Evolutionary conservation across 2,888 invertebrate genomes (phyloP).

Genomic region (Azorinus chamasolen): DNA sequence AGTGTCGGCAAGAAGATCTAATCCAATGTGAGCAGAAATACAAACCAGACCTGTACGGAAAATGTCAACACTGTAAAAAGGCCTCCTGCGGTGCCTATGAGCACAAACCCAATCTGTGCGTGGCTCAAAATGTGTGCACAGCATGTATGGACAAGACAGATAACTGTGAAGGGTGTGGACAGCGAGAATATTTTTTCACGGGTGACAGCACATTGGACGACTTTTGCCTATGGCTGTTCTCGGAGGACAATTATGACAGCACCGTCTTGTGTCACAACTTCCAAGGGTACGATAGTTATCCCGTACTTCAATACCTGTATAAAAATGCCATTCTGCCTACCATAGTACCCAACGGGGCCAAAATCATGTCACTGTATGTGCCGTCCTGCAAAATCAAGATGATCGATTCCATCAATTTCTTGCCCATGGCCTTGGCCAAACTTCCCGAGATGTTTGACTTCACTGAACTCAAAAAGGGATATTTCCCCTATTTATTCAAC

Average conservation of each 20-base stretch:
- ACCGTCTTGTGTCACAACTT: background rate
- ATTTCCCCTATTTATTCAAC: constrained; percentile 59
- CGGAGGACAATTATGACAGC: background rate
- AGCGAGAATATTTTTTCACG: no score
- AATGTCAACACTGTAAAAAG: no score
- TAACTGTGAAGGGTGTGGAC: background rate
- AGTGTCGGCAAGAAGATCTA: no score
- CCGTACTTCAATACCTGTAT: no score
- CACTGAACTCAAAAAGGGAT: constrained; percentile 46
- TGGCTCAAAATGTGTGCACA: background rate
- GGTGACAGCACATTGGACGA: no score
- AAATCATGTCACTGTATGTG: constrained; percentile 38
- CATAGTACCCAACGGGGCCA: no score
- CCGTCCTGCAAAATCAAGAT: constrained; percentile 37
- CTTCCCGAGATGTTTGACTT: constrained; percentile 52
- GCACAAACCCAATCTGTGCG: constrained; percentile 18
- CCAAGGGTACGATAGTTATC: no score
- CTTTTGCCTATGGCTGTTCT: background rate
- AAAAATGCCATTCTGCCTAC: no score
- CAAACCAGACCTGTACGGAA: no score
- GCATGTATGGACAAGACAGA: background rate
- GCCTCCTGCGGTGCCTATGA: constrained; percentile 17
- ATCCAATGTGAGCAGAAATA: no score
- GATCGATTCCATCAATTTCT: constrained; percentile 55
- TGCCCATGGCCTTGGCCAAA: constrained; percentile 50